These are phyloP conservation scores for Tribolium castaneum DNA, from an alignment of 1,140 invertebrate genomes.

Conservation along the genomic window DNA sequence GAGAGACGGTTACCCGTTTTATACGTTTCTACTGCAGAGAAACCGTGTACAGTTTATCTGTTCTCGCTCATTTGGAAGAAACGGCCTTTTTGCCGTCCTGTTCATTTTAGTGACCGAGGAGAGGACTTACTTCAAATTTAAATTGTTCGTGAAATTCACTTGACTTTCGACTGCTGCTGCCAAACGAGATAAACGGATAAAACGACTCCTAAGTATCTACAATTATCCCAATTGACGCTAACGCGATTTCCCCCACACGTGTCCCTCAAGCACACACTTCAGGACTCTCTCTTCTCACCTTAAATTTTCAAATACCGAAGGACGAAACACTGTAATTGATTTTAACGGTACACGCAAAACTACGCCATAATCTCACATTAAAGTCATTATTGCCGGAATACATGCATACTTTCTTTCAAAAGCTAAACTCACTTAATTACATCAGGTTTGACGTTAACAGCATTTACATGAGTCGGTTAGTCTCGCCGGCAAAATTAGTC, in stretches of 20 bases:
- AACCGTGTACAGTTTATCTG: constrained; percentile 45
- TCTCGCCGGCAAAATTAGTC: constrained; percentile 36
- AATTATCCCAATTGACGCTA: constrained; percentile 28
- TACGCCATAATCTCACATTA: constrained; percentile 4
- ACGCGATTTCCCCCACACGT: background rate
- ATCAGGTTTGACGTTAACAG: constrained; percentile 30
- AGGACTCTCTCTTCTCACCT: background rate
- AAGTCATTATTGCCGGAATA: constrained; percentile 11
- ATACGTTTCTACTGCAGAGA: constrained; percentile 37
- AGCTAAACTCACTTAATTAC: constrained; percentile 32
- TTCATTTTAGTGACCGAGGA: constrained; percentile 39
- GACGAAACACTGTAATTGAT: constrained; percentile 3
- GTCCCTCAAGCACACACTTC: background rate
- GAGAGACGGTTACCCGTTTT: constrained; percentile 17
- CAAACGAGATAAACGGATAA: constrained; percentile 21
- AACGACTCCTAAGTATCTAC: constrained; percentile 14
- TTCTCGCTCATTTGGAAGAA: constrained; percentile 37
- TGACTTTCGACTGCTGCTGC: constrained; percentile 3
- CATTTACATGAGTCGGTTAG: constrained; percentile 38
- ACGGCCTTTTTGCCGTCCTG: constrained; percentile 23
- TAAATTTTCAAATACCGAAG: background rate
- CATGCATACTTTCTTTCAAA: constrained; percentile 23
- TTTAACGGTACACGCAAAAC: constrained; percentile 12
- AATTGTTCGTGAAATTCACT: constrained; percentile 48
- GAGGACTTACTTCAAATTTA: constrained; percentile 45